Percentiles rank a stretch among this genome's conserved stretches.
These are phyloP conservation scores for Arizona elegans DNA, from an alignment of 2,113 vertebrate species.

Conservation along the genomic window DNA sequence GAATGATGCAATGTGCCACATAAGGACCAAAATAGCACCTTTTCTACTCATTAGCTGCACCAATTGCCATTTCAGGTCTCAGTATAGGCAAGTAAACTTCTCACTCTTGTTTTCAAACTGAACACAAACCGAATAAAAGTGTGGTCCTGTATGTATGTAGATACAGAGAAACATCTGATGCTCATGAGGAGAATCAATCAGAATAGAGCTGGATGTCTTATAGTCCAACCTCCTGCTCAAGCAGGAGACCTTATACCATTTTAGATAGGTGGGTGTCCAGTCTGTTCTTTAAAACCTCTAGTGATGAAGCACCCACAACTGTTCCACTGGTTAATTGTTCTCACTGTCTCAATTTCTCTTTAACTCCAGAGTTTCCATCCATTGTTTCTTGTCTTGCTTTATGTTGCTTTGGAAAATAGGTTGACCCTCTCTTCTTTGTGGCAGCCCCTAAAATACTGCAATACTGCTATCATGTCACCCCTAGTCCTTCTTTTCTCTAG, in stretches of 20 bases:
- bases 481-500: neutral
- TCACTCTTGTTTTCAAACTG: neutral
- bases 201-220: neutral
- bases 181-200: neutral
- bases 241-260: neutral
- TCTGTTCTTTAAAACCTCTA: neutral
- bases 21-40: neutral
- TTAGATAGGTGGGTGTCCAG: neutral
- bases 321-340: neutral
- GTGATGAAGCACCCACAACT: neutral
- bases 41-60: neutral
- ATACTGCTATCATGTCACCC: neutral
- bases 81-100: neutral
- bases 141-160: neutral
- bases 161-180: neutral
- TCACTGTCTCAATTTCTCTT: neutral
- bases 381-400: neutral
- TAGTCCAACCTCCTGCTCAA: neutral
- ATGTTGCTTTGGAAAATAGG: neutral
- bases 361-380: neutral
- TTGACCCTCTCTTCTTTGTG: neutral
- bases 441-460: neutral
- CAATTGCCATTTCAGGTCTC: neutral
- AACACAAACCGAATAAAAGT: neutral
- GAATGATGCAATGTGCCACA: neutral